Base-by-base conservation (phyloP, 2,113 vertebrate genomes). In the Tetrax tetrax region DNA sequence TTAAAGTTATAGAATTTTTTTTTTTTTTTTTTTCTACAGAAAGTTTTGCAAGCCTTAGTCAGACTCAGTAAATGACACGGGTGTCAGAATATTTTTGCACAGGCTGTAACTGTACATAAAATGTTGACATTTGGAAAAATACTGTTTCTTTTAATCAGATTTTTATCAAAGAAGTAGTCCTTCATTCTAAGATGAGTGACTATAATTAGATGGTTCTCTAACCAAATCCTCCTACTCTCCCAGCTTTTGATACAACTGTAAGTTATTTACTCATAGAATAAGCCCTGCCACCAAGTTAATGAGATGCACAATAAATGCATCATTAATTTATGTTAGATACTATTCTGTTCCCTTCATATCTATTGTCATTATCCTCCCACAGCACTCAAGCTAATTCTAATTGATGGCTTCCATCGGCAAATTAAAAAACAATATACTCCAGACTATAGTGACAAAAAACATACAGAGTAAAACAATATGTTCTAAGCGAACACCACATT, bases 321-420 rank as follows among this genome's bases (percentile, higher is more conserved):
- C 86, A 96, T 97, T 97, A 97, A 96, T 96, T 96, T 95, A 94
- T 80, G 56, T 51, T 61, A 86, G 63, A 90, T 93, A 63, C 43
- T 77, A n/a, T 56, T 95, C 90, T 84, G 24, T 70, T 92, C 20
- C 54, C 61, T 92, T 96, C 87, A 74, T 68, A 87, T 83, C 80
- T 92, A 82, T 92, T 96, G 81, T 90, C 13, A 2, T 91, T 96
- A 93, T 94, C 68, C 83, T 97, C 89, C 93, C 77, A 91, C 96
- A 89, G n/a, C 93, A 97, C 83, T 96, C 91, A 61, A 84, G 78
- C 90, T 96, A 95, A 97, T 97, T 96, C 86, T 97, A 97, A 98
- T 97, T 97, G 96, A 98, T 96, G 84, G 88, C 68, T 98, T 98
- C 88, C 83, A 95, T 95, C 96, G 94, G 79, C 95, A 98, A 98